Evolutionary conservation across 2,888 invertebrate species (phyloP).

Genomic region (Machimus atricapillus): DNA sequence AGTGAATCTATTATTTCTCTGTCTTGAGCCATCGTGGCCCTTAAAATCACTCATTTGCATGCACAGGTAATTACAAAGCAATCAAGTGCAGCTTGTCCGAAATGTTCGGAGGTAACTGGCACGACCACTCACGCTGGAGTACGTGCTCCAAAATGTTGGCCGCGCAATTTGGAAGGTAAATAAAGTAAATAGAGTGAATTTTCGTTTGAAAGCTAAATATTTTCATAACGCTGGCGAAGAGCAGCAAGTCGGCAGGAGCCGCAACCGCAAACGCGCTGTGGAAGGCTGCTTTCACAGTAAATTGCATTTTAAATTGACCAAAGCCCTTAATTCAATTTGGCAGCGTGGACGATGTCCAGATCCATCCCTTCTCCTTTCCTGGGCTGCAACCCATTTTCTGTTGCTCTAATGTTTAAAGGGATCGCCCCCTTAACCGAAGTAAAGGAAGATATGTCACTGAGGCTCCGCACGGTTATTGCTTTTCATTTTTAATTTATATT

Average conservation of each 20-base stretch:
- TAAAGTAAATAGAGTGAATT: constrained; percentile 6
- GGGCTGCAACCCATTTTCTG: neutral
- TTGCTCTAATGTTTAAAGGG: neutral
- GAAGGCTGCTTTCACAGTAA: neutral
- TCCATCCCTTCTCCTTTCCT: neutral
- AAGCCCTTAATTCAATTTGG: constrained; percentile 12
- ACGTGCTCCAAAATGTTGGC: neutral
- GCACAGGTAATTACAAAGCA: neutral
- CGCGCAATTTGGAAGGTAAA: neutral
- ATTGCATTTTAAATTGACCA: constrained; percentile 28
- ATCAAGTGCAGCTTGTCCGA: neutral
- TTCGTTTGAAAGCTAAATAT: neutral
- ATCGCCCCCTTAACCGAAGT: neutral
- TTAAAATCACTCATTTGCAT: neutral
- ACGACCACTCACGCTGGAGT: neutral
- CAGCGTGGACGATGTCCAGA: neutral
- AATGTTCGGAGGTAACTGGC: neutral
- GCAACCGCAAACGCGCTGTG: neutral
- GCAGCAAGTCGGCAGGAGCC: no score
- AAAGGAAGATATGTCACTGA: neutral
- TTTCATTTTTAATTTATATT: neutral
- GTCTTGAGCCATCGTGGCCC: neutral
- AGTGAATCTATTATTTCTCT: neutral
- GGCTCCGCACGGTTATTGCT: neutral
- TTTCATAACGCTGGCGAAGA: neutral